Base-by-base conservation (phyloP, 2,888 invertebrate genomes). In the Parasteatoda lunata region DNA sequence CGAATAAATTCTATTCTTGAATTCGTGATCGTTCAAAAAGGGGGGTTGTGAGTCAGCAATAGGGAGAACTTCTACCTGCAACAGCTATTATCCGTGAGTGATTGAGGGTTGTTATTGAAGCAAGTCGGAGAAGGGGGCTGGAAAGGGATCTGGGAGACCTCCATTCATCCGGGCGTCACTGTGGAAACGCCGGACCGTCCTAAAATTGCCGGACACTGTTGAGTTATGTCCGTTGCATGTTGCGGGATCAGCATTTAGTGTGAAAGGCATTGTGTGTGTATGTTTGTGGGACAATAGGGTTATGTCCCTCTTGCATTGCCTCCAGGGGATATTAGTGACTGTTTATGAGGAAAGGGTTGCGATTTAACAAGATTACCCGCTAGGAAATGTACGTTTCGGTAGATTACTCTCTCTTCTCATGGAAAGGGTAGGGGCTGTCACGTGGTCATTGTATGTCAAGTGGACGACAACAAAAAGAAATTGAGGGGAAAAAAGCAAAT, bases 181-280 rank as follows among this genome's bases (percentile, higher is more conserved):
- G 13, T 15, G 48, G 48, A 49, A 49, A n/a, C 30, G 70, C 30
- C 15, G 49, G 13, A 73, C 72, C 7, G 6, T 49, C 72, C 54
- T 15, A 8, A 15, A 73, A 73, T 73, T 73, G 72, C 72, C 72
- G 72, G 72, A 73, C 72, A 54, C 72, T 54, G 72, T n/a, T 73
- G 72, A 73, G 72, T 73, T 73, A 73, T 45, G 52, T 9, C 48
- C 6, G 70, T 45, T 15, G 48, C 30, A 70, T 70, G 11, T 13
- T 49, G 48, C 49, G 48, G 48, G 48, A 11, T 49, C n/a, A 45
- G 70, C 49, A 49, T 45, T 13, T 13, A 70, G 13, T 15, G 30
- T 73, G 54, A 54, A n/a, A n/a, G 11, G 52, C 30, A 54, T 30
- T 30, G 30, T 70, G 8, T 48, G 49, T 49, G 49, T 70, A 71